phyloP scores from a whole-genome alignment of 2,888 invertebrate species.

The Pterostichus madidus region DNA sequence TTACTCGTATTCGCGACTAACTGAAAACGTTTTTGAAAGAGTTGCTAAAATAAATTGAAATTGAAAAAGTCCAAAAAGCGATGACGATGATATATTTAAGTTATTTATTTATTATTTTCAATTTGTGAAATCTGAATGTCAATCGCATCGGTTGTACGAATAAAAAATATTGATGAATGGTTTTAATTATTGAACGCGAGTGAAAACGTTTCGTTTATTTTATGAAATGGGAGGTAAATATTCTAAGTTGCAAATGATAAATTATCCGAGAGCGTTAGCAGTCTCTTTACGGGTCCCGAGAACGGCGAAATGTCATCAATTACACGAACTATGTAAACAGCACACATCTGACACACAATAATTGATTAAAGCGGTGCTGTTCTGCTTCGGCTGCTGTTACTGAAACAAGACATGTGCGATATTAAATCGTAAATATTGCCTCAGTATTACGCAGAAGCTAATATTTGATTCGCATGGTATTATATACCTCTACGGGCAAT shows the following conservation, averaged over 20 bases:
- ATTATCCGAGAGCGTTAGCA: slow-evolving; percentile 48
- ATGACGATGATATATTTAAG: not conserved
- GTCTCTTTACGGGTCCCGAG: slow-evolving; percentile 51
- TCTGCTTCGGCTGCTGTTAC: not conserved
- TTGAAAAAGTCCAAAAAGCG: not conserved
- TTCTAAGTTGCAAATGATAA: slow-evolving; percentile 58
- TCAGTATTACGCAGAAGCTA: too few species aligned
- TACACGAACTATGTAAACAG: slow-evolving; percentile 61
- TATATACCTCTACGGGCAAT: too few species aligned
- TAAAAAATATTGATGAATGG: slow-evolving; percentile 58
- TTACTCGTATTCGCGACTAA: too few species aligned
- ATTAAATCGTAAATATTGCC: slow-evolving; percentile 26
- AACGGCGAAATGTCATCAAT: slow-evolving; percentile 59
- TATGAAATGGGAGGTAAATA: slow-evolving; percentile 53
- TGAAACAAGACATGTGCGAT: not conserved
- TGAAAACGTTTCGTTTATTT: slow-evolving; percentile 47
- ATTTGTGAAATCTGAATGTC: slow-evolving; percentile 20
- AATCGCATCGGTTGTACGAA: slow-evolving; percentile 3
- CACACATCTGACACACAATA: slow-evolving; percentile 59
- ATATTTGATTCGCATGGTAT: too few species aligned
- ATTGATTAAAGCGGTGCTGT: slow-evolving; percentile 53
- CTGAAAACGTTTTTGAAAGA: too few species aligned
- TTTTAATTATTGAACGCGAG: slow-evolving; percentile 40
- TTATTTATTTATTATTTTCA: slow-evolving; percentile 40
- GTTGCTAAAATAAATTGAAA: not conserved